Percentiles rank a stretch among this genome's conserved stretches.
phyloP scores from a whole-genome alignment of 2,113 vertebrate genomes.

The Heterocephalus glaber region DNA sequence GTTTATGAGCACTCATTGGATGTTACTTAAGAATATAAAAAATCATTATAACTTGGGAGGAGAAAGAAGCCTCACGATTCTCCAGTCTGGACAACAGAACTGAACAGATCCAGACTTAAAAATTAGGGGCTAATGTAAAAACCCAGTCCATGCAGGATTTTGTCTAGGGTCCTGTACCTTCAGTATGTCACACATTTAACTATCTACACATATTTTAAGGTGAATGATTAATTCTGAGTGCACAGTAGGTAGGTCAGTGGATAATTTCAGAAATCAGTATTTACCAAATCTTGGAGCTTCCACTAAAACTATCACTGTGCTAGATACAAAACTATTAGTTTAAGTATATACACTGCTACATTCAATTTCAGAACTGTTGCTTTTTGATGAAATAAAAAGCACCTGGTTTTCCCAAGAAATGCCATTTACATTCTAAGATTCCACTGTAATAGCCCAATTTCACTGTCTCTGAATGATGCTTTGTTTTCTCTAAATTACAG shows the following conservation, averaged over 20 bases:
- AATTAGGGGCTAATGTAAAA: neutral
- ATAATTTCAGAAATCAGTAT: neutral
- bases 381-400: slow-evolving; percentile 13
- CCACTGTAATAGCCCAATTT: neutral
- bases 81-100: neutral
- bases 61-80: neutral
- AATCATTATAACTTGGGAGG: neutral
- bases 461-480: neutral
- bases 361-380: neutral
- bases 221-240: neutral
- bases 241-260: neutral
- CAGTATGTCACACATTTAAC: neutral
- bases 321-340: neutral
- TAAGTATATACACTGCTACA: neutral
- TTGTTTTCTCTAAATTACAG: neutral
- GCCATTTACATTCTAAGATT: neutral
- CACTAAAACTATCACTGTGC: neutral
- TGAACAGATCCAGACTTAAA: neutral
- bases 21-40: neutral
- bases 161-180: neutral
- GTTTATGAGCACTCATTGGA: neutral
- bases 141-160: neutral
- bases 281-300: neutral
- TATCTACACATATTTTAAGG: neutral
- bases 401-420: neutral